Base-by-base conservation (phyloP, 2,797 vertebrate species). In the Pygocentrus nattereri region DNA sequence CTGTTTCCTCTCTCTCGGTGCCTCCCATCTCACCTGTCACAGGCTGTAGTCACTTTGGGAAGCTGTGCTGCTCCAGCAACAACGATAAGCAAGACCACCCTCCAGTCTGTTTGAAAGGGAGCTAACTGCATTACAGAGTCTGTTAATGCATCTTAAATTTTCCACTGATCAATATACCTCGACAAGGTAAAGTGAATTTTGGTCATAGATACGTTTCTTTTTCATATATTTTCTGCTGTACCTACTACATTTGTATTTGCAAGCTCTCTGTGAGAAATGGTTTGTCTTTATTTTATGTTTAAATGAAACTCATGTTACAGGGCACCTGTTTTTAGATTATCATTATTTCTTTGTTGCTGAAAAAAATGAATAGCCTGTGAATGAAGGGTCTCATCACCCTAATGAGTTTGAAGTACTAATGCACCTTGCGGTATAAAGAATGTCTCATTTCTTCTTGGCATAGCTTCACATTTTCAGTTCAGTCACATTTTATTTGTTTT, bases 11-110 rank as follows among this genome's bases (percentile, higher is more conserved):
- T 64, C 25, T 50, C 13, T 19, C 5, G 18, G 64, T 49, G 12
- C 61, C 81, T 44, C 13, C 41, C 31, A 5, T 64, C 71, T 38
- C 77, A 23, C 18, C n/a, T 73, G 21, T 54, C 62, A 38, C 31
- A 11, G 62, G 21, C 34, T 41, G 7, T 65, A 18, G 30, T 12
- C 15, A 18, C 31, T 38, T 41, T 11, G 18, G 62, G 18, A 41
- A 38, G 16, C 27, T 31, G 3, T 30, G 27, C 13, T 23, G 16
- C 3, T 25, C 13, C 27, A 30, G 25, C 59, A 1, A 16, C 54
- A 25, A n/a, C 16, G 59, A 30, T 5, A 4, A 62, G 30, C 8
- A 62, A 15, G 30, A 7, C 27, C 23, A 13, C 27, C 31, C 19
- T 52, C 27, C 12, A 12, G 5, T 18, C 25, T 30, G 16, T 18